Evolutionary conservation across 2,113 vertebrate species (phyloP).

Genomic region (Chrysemys picta): DNA sequence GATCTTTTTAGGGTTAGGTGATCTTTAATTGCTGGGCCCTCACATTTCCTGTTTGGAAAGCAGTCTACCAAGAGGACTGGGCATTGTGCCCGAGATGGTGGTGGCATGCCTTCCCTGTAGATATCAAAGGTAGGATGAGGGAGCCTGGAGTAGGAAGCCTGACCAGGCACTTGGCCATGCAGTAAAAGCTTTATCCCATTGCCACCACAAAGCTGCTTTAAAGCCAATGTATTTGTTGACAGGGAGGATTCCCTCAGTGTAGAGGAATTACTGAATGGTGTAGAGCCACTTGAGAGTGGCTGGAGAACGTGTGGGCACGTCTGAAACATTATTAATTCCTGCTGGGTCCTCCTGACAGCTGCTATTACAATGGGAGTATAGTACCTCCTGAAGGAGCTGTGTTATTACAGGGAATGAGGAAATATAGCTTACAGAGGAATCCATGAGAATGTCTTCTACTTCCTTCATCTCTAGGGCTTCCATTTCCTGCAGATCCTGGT

Average conservation of each 20-base stretch:
- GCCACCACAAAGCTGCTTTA: neutral
- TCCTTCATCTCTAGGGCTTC: neutral
- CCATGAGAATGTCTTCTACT: neutral
- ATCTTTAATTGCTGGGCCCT: neutral
- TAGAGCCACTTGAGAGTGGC: no score
- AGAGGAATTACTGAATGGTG: no score
- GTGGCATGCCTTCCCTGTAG: neutral
- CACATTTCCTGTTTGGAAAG: neutral
- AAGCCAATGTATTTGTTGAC: neutral
- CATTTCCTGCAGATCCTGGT: neutral
- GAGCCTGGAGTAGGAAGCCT: no score
- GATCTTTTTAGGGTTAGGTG: neutral
- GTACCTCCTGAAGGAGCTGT: neutral
- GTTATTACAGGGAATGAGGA: neutral
- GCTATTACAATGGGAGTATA: neutral
- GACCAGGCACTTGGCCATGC: neutral
- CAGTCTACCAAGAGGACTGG: neutral
- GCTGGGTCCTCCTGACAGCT: neutral
- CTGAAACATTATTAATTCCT: no score
- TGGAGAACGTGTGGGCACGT: no score
- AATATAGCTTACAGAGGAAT: neutral
- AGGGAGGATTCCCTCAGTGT: neutral
- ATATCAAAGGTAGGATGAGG: neutral
- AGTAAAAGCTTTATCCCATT: neutral
- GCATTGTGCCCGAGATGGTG: neutral